Conservation (phyloP, 2,113 vertebrate species). For the Lasiurus cinereus region DNA sequence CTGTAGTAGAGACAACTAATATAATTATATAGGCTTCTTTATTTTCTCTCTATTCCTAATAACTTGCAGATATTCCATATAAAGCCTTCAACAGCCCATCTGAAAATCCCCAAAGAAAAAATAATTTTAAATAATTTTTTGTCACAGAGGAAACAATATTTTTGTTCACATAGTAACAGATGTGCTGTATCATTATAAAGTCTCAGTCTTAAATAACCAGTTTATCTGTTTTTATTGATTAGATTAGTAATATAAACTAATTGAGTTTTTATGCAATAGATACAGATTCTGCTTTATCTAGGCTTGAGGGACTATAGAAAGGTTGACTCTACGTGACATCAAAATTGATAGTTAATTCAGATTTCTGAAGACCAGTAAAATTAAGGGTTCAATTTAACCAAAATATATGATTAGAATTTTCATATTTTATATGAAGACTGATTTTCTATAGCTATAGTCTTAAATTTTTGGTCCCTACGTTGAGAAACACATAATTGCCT, state of each 20-base stretch:
- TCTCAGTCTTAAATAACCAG: slow-evolving; percentile 25
- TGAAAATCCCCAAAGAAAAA: slow-evolving; percentile 62
- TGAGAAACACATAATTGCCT: neutral
- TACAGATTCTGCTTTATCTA: neutral
- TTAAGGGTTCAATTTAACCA: neutral
- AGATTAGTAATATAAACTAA: slow-evolving; percentile 30
- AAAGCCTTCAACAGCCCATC: neutral
- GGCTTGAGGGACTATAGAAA: neutral
- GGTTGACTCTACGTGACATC: neutral
- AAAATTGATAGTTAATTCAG: neutral
- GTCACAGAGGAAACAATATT: neutral
- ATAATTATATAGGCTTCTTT: neutral
- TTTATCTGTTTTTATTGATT: slow-evolving; percentile 49
- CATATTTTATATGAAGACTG: neutral
- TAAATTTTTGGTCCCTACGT: neutral
- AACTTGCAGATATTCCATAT: neutral
- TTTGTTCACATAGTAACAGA: neutral
- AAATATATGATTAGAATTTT: neutral
- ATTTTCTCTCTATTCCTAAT: slow-evolving; percentile 18
- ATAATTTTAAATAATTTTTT: neutral
- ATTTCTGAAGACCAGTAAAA: slow-evolving; percentile 41
- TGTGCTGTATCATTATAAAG: neutral
- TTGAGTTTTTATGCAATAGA: slow-evolving; percentile 12
- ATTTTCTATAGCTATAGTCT: neutral
- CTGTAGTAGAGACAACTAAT: neutral